These are phyloP conservation scores for Dendrolimus houi DNA, from an alignment of 2,888 invertebrate species.

Conservation along the genomic window DNA sequence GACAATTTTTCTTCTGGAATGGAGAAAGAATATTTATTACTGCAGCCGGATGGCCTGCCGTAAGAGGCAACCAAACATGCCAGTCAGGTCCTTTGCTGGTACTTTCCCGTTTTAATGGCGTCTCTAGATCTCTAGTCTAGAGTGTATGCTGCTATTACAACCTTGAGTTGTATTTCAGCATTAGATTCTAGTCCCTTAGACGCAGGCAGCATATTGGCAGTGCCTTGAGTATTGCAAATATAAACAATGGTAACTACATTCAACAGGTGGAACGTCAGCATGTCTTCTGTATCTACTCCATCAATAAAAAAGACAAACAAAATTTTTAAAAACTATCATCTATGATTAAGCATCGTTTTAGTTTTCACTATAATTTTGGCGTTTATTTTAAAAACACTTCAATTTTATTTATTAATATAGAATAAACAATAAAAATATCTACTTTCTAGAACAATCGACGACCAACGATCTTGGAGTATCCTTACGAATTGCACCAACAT, in stretches of 20 bases:
- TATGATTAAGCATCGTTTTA: too few species aligned
- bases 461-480: slow-evolving; percentile 11
- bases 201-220: not conserved
- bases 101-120: too few species aligned
- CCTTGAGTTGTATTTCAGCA: not conserved
- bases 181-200: not conserved
- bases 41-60: not conserved
- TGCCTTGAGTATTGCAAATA: not conserved
- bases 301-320: not conserved
- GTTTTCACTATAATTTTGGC: too few species aligned
- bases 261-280: not conserved
- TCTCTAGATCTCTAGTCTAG: too few species aligned
- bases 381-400: too few species aligned
- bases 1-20: too few species aligned
- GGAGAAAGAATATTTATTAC: not conserved
- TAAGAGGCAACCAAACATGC: not conserved
- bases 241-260: not conserved
- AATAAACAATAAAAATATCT: not conserved
- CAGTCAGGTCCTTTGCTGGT: not conserved
- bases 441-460: slow-evolving; percentile 18
- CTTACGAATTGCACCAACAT: slow-evolving; percentile 1
- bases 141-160: not conserved
- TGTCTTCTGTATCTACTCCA: not conserved
- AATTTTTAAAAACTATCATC: too few species aligned
- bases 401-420: too few species aligned